A percentile compares a stretch with the other conserved stretches of the same genome.
Evolutionary conservation across 2,888 invertebrate genomes (phyloP).

Genomic region (Drosophila anomalata): DNA sequence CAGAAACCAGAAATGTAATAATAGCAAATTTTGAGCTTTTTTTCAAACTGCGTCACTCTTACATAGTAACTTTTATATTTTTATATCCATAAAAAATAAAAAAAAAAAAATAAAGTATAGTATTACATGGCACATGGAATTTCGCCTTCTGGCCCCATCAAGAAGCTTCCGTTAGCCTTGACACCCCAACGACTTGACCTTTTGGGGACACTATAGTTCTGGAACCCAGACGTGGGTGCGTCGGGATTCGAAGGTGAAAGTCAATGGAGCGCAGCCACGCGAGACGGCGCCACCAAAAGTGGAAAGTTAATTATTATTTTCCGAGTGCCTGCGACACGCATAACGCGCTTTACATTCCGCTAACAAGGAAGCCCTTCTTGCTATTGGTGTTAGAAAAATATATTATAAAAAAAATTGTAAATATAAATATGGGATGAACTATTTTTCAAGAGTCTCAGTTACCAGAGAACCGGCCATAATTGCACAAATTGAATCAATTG

Average conservation of each 20-base stretch:
- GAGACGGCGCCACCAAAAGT: conserved; percentile 58
- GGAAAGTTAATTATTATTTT: conserved; percentile 64
- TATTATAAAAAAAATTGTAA: too few species aligned
- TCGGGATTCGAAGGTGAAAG: conserved; percentile 19
- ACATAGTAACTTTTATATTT: not conserved
- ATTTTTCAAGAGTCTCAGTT: too few species aligned
- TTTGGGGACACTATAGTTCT: conserved; percentile 8
- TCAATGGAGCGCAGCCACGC: conserved; percentile 71
- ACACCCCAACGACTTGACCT: conserved; percentile 43
- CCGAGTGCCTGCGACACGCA: conserved; percentile 45
- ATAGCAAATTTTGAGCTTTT: too few species aligned
- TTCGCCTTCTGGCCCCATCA: conserved; percentile 29
- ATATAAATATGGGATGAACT: too few species aligned
- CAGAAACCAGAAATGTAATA: not conserved
- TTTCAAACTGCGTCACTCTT: not conserved
- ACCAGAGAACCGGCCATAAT: conserved; percentile 3
- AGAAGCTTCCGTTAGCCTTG: conserved; percentile 43
- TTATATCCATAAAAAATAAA: not conserved
- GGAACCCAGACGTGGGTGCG: conserved; percentile 22
- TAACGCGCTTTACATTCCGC: conserved; percentile 57
- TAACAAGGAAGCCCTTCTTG: too few species aligned
- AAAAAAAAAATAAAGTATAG: not conserved
- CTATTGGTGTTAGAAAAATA: conserved; percentile 5
- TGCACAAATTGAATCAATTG: conserved; percentile 74
- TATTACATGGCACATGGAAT: not conserved